These are phyloP conservation scores for Etheostoma perlongum DNA, from an alignment of 2,797 vertebrate genomes.

Conservation along the genomic window DNA sequence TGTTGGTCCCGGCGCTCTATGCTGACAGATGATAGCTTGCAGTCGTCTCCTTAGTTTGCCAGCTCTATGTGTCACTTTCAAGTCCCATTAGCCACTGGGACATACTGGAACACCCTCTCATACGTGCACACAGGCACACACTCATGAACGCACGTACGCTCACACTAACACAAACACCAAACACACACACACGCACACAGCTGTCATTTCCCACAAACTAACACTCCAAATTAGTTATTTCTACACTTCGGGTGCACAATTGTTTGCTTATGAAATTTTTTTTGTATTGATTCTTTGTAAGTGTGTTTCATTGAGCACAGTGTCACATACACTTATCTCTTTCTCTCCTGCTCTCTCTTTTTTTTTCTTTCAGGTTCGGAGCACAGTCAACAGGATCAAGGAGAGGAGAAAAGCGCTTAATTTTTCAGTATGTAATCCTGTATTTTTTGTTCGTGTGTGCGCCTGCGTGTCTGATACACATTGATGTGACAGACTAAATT, in stretches of 20 bases:
- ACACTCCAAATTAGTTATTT: conserved; percentile 24
- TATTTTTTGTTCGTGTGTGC: conserved; percentile 35
- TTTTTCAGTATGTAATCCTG: conserved; percentile 83
- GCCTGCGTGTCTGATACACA: conserved; percentile 15
- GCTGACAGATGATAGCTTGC: conserved; percentile 86
- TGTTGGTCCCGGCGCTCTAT: conserved; percentile 74
- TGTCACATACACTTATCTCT: conserved; percentile 46
- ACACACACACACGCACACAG: not conserved
- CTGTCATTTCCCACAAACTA: conserved; percentile 30
- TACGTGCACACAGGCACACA: not conserved
- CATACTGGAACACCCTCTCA: conserved; percentile 63
- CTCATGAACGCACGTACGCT: not conserved
- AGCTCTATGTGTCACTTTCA: conserved; percentile 85
- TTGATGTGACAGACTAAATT: conserved; percentile 28
- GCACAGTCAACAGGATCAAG: conserved; percentile 88
- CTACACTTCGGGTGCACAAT: conserved; percentile 19
- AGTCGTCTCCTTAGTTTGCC: conserved; percentile 85
- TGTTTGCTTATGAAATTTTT: conserved; percentile 36
- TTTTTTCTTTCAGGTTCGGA: conserved; percentile 82
- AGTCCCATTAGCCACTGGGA: conserved; percentile 82
- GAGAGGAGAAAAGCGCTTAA: conserved; percentile 87
- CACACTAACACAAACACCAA: conserved; percentile 5
- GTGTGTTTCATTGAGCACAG: conserved; percentile 26
- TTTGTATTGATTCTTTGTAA: conserved; percentile 43
- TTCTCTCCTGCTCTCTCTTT: conserved; percentile 16